Evolutionary conservation across 2,113 vertebrate genomes (phyloP).

Genomic region (Cyprinus carpio): DNA sequence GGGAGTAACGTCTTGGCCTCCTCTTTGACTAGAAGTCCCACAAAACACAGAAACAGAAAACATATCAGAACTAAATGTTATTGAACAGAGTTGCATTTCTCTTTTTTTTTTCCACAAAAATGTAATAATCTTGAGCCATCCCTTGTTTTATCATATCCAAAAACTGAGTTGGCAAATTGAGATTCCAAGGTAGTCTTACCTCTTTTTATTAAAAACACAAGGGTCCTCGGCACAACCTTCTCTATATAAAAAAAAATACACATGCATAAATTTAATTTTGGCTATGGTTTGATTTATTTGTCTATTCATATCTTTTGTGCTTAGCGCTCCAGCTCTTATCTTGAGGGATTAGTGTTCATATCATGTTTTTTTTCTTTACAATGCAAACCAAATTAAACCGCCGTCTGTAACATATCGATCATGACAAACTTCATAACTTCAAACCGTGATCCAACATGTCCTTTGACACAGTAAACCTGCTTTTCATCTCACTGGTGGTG

Average conservation of each 20-base stretch:
- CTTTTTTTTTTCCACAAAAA: background rate
- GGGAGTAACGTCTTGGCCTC: too few relatives aligned
- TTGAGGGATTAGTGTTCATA: background rate
- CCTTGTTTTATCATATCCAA: background rate
- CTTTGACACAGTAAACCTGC: slow-evolving; percentile 36
- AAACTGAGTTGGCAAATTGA: background rate
- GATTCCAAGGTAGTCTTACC: background rate
- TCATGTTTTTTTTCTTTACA: background rate
- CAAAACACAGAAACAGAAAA: slow-evolving; percentile 56
- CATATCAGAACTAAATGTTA: slow-evolving; percentile 56
- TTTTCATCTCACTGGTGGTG: slow-evolving; percentile 11
- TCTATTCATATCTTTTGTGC: background rate
- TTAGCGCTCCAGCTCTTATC: background rate
- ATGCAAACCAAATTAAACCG: background rate
- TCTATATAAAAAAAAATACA: background rate
- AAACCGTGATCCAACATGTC: slow-evolving; percentile 6
- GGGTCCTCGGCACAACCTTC: background rate
- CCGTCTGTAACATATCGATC: slow-evolving; percentile 47
- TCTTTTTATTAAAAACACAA: background rate
- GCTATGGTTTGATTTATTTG: background rate
- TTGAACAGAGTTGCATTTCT: background rate
- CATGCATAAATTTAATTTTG: slow-evolving; percentile 32
- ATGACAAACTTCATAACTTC: slow-evolving; percentile 24
- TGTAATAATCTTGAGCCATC: background rate
- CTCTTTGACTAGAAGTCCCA: too few relatives aligned